phyloP scores from a whole-genome alignment of 2,113 vertebrate species.

The Toxostoma redivivum region DNA sequence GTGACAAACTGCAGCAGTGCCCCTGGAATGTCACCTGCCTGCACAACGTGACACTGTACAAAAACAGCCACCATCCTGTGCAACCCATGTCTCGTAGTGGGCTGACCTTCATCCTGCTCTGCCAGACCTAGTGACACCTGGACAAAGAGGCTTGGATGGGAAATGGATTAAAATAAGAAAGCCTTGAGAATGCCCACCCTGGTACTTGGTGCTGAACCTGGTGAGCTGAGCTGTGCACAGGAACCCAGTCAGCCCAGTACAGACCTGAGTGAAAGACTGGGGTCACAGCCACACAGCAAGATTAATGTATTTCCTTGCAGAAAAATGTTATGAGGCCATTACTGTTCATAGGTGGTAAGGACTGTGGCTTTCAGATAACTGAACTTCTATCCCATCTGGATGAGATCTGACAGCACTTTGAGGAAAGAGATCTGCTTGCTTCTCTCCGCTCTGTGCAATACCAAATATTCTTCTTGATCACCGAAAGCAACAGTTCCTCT shows the following conservation, averaged over 20 bases:
- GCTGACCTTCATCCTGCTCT: not conserved
- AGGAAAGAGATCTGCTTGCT: not conserved
- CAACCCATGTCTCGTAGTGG: not conserved
- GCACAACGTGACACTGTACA: not conserved
- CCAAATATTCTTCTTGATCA: not conserved
- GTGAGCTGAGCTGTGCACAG: fast-evolving
- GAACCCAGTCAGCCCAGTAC: not conserved
- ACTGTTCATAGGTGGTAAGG: not conserved
- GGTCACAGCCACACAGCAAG: not conserved
- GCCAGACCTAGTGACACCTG: not conserved
- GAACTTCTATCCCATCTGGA: not conserved
- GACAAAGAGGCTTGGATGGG: not conserved
- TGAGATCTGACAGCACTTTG: not conserved
- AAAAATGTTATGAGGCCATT: not conserved
- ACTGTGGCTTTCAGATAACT: not conserved
- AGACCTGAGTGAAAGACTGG: not conserved
- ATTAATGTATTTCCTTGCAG: not conserved
- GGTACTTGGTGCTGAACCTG: not conserved
- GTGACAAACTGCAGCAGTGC: not conserved
- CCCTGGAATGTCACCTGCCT: not conserved
- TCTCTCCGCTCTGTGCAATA: not conserved
- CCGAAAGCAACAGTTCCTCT: not conserved
- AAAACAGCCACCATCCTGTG: not conserved
- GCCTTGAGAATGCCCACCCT: not conserved
- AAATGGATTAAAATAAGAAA: not conserved